Evolutionary conservation across 1,140 invertebrate genomes (phyloP), one percentile per base, ranked within the genome.

Genomic region (Caenorhabditis briggsae): DNA sequence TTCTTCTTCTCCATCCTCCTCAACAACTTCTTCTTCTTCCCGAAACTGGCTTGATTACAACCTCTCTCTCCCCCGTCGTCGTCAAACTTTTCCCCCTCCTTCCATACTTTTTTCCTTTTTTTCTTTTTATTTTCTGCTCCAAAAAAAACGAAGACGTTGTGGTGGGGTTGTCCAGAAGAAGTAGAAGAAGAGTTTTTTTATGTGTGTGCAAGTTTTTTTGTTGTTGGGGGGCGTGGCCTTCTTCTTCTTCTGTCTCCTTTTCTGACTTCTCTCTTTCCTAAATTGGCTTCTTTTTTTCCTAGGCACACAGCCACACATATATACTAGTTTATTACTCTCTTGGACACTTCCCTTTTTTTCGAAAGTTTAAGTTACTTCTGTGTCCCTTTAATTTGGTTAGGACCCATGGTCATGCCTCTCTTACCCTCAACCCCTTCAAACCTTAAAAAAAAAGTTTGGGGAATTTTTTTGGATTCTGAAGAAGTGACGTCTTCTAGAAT

Each of bases 131-230:
- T 33, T 33, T 33, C 33, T 33, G 33, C 33, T 20, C 41, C 8
- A 18, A 33, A 33, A n/a, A 64, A 64, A 64, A 64, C 8, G 59
- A 64, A 64, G n/a, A 64, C 25, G 25, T 33, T 33, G 33, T 33
- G 59, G 1, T 33, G 59, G 33, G 9, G 59, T 14, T 25, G 59
- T 64, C 59, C 65, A 46, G 65, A 43, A 74, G n/a, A 48, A 33
- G 33, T 33, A 33, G 33, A 50, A 25, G 23, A n/a, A 14, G 46
- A 12, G 14, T 53, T 78, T 78, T 50, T 78, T 20, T 78, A 23
- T 78, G 46, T 78, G 70, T 23, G 46, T 78, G 70, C 70, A 83
- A 59, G 82, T 83, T 83, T 59, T 59, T 83, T 83, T n/a, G n/a
- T 78, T 53, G 50, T 33, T 33, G 33, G 33, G 33, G 33, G 33